A percentile compares a stretch with the other conserved stretches of the same genome.
Conservation (phyloP, 2,113 vertebrate species). For the Sceloporus undulatus region DNA sequence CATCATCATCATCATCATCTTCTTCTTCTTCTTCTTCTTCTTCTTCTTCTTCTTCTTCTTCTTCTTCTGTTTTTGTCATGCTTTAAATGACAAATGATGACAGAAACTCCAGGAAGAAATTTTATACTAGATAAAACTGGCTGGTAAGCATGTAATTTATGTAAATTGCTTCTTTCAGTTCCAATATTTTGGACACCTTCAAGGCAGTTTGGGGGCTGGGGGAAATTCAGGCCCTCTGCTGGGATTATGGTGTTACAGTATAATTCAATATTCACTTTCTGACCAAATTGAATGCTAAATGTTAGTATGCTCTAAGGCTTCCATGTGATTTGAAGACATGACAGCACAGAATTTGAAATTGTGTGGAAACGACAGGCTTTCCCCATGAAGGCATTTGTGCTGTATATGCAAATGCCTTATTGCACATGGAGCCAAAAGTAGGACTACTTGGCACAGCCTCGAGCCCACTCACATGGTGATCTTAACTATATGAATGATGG, state of each 20-base stretch:
- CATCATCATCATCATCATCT: background rate
- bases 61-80: background rate
- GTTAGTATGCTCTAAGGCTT: background rate
- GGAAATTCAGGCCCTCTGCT: background rate
- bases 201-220: background rate
- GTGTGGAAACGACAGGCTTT: background rate
- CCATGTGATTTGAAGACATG: background rate
- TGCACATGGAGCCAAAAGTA: too few relatives aligned
- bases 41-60: background rate
- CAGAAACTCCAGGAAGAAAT: background rate
- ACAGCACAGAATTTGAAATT: background rate
- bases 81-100: conserved; percentile 16
- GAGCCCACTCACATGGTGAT: background rate
- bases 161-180: conserved; percentile 2
- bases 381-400: too few relatives aligned
- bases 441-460: too few relatives aligned
- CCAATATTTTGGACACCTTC: conserved; percentile 10
- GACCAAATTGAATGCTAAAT: conserved; percentile 1
- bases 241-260: background rate
- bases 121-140: conserved; percentile 19
- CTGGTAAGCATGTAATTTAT: conserved; percentile 20
- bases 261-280: background rate
- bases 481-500: background rate
- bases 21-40: too few relatives aligned
- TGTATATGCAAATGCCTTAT: background rate